A percentile compares a stretch with the other conserved stretches of the same genome.
Conservation (phyloP, 2,113 vertebrate genomes). For the Rousettus leschenaultii region DNA sequence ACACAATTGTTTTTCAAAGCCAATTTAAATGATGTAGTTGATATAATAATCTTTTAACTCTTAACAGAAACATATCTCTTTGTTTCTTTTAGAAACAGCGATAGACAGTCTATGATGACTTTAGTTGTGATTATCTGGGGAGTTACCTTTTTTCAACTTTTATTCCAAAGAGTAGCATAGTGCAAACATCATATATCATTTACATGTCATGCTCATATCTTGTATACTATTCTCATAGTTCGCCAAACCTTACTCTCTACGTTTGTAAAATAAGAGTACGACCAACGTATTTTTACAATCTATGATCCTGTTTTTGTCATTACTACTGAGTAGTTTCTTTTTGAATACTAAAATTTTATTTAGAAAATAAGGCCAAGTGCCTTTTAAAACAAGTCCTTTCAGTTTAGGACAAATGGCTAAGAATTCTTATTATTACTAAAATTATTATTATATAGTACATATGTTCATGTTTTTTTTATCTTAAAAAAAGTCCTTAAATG, state of each 20-base stretch:
- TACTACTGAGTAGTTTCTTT: background rate
- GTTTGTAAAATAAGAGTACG: background rate
- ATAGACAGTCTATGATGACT: background rate
- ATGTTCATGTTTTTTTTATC: background rate
- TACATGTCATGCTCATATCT: fast-evolving
- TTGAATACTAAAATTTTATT: background rate
- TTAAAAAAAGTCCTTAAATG: background rate
- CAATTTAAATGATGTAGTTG: background rate
- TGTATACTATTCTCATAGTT: background rate
- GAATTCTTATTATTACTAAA: background rate
- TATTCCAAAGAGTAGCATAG: background rate
- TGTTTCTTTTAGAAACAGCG: background rate
- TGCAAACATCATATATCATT: fast-evolving
- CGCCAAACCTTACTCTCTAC: fast-evolving
- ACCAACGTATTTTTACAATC: background rate
- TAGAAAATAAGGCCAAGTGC: background rate
- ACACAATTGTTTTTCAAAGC: background rate
- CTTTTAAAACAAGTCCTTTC: background rate
- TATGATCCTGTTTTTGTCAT: background rate
- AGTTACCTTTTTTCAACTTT: background rate
- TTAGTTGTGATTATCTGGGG: background rate
- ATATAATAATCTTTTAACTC: background rate
- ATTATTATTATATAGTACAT: background rate
- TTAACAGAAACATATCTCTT: background rate
- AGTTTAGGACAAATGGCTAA: background rate